These are phyloP conservation scores for Gallinago solitaria DNA, from an alignment of 2,797 vertebrate genomes.

Conservation along the genomic window DNA sequence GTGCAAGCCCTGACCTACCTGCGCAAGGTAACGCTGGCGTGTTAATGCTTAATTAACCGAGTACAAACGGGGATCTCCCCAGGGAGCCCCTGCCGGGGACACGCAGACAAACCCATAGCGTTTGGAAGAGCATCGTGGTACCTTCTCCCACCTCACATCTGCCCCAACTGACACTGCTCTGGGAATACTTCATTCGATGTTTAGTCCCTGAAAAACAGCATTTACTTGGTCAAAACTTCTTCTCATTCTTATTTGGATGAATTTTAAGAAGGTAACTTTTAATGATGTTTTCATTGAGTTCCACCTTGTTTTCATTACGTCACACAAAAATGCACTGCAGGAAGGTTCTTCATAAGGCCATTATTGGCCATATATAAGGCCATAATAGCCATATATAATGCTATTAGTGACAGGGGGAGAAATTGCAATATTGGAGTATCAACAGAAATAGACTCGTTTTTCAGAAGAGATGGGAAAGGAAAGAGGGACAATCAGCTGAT, in stretches of 20 bases:
- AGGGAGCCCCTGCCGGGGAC: background rate
- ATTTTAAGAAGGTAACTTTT: background rate
- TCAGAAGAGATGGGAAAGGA: background rate
- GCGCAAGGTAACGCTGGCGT: background rate
- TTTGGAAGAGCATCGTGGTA: background rate
- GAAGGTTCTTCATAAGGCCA: background rate
- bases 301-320: background rate
- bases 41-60: background rate
- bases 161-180: background rate
- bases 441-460: slow-evolving; percentile 21
- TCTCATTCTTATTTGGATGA: background rate
- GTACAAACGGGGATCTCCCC: background rate
- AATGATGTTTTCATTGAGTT: background rate
- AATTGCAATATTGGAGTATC: background rate
- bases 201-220: background rate
- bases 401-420: background rate
- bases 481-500: slow-evolving; percentile 5
- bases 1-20: background rate
- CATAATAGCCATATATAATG: background rate
- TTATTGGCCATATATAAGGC: background rate
- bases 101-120: background rate
- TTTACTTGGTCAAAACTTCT: background rate
- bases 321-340: background rate
- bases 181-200: background rate
- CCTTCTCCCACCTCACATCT: background rate